Evolutionary conservation across 2,113 vertebrate genomes (phyloP).

Genomic region (Aptenodytes patagonicus): DNA sequence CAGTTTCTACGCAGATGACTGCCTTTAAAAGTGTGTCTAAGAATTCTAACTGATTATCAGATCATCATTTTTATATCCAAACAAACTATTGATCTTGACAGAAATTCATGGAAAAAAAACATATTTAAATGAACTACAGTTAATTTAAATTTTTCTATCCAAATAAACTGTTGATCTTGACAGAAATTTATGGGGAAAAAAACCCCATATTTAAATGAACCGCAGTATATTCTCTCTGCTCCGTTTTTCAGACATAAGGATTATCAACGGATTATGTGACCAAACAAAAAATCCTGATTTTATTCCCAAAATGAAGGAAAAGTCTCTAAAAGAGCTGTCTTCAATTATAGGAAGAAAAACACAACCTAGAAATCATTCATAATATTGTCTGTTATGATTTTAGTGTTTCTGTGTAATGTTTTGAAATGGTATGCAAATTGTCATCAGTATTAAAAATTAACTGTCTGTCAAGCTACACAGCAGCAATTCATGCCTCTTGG

Average conservation of each 20-base stretch:
- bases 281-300: not conserved
- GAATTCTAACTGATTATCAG: not conserved
- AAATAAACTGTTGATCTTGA: not conserved
- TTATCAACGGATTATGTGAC: not conserved
- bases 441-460: not conserved
- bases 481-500: not conserved
- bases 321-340: not conserved
- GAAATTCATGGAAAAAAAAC: not conserved
- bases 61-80: not conserved
- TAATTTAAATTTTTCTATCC: not conserved
- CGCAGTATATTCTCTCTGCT: not conserved
- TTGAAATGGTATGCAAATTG: not conserved
- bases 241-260: not conserved
- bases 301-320: not conserved
- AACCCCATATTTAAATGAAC: not conserved
- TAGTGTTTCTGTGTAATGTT: not conserved
- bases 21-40: not conserved
- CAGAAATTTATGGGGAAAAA: not conserved
- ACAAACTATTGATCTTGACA: not conserved
- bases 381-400: not conserved
- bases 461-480: not conserved
- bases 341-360: not conserved
- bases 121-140: not conserved
- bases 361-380: not conserved
- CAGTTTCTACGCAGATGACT: not conserved